Conservation (phyloP, 2,797 vertebrate genomes). For the Tiaroga cobitis region DNA sequence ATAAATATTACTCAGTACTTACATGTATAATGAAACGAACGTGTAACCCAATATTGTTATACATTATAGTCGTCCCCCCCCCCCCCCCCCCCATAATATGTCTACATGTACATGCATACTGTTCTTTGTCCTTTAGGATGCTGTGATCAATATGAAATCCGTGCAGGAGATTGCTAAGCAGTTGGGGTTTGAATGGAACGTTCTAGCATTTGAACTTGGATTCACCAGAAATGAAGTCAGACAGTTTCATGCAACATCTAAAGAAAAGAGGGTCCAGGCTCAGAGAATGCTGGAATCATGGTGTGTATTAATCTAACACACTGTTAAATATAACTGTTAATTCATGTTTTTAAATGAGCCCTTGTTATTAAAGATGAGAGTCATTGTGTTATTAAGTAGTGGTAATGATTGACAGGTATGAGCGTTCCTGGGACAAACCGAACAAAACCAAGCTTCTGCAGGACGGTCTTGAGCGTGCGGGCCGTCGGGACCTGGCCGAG, state of each 20-base stretch:
- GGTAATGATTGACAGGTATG: conserved; percentile 64
- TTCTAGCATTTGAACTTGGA: conserved; percentile 79
- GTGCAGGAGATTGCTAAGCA: conserved; percentile 79
- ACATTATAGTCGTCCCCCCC: too few relatives aligned
- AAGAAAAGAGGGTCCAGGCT: conserved; percentile 76
- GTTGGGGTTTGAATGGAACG: conserved; percentile 82
- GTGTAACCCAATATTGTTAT: neutral
- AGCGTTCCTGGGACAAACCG: conserved; percentile 72
- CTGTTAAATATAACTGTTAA: neutral
- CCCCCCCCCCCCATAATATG: neutral
- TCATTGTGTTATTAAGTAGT: neutral
- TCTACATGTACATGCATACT: neutral
- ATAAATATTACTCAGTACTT: too few relatives aligned
- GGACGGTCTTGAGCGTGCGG: conserved; percentile 74
- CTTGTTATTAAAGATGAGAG: neutral
- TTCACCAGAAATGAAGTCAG: conserved; percentile 79
- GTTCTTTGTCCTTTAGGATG: conserved; percentile 73
- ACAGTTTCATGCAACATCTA: conserved; percentile 74
- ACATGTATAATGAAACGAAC: too few relatives aligned
- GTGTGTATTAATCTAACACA: conserved; percentile 60
- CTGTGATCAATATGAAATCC: conserved; percentile 82
- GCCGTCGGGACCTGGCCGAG: conserved; percentile 76
- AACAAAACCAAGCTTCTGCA: conserved; percentile 81
- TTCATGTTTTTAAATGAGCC: neutral
- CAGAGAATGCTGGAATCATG: conserved; percentile 83